These are phyloP conservation scores for Eilema griseolum DNA, from an alignment of 2,888 invertebrate genomes.

Conservation along the genomic window DNA sequence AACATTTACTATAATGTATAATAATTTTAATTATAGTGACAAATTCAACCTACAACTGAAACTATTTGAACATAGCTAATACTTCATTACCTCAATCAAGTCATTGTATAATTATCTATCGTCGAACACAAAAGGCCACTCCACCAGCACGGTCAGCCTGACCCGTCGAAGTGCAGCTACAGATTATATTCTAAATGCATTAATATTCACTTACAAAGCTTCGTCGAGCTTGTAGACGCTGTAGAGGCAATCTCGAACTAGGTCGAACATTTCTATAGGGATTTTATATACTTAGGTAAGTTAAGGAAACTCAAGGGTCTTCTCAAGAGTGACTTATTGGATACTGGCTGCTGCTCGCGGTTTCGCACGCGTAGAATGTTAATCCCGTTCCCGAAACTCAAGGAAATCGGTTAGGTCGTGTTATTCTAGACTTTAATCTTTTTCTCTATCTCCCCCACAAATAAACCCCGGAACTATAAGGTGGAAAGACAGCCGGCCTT, in stretches of 20 bases:
- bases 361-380: background rate
- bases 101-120: constrained; percentile 41
- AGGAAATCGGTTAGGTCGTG: too few species aligned
- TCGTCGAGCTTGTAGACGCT: constrained; percentile 25
- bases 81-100: constrained; percentile 6
- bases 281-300: constrained; percentile 14
- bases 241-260: constrained; percentile 31
- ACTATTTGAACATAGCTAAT: background rate
- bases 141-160: constrained; percentile 21
- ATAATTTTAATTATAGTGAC: too few species aligned
- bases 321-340: constrained; percentile 3
- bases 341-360: background rate
- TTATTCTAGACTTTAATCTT: too few species aligned
- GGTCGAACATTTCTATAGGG: constrained; percentile 26
- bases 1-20: too few species aligned
- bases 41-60: too few species aligned
- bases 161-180: constrained; percentile 39
- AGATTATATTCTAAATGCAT: constrained; percentile 49
- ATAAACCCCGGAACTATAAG: too few species aligned
- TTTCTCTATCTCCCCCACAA: too few species aligned
- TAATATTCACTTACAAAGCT: constrained; percentile 57
- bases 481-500: too few species aligned
- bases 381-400: background rate
- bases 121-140: constrained; percentile 12
- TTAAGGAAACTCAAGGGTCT: constrained; percentile 5